Conservation (phyloP, 2,113 vertebrate species). For the Cololabis saira region DNA sequence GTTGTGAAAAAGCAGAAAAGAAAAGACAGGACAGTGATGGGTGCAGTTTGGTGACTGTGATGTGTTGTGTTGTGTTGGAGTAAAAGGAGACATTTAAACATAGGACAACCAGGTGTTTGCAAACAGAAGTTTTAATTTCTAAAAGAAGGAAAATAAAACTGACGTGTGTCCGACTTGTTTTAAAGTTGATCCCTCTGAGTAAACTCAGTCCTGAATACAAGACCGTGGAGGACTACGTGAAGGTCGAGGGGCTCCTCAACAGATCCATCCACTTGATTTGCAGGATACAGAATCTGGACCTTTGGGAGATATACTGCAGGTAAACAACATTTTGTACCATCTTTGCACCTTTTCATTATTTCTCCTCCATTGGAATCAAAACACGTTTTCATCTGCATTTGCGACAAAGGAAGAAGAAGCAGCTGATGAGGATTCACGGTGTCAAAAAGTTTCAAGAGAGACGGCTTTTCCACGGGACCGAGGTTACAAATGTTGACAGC, state of each 20-base stretch:
- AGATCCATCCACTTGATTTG: slow-evolving; percentile 82
- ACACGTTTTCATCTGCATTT: not conserved
- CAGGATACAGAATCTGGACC: slow-evolving; percentile 90
- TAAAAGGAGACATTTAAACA: too few relatives aligned
- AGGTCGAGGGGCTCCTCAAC: slow-evolving; percentile 75
- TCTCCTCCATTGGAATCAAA: accelerated
- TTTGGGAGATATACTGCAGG: slow-evolving; percentile 92
- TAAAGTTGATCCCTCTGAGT: slow-evolving; percentile 77
- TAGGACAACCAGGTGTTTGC: too few relatives aligned
- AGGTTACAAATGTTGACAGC: slow-evolving; percentile 82
- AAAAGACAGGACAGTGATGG: too few relatives aligned
- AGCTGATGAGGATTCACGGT: slow-evolving; percentile 84
- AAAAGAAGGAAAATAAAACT: not conserved
- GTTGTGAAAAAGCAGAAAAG: too few relatives aligned
- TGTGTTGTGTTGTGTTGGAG: too few relatives aligned
- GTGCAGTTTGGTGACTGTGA: too few relatives aligned
- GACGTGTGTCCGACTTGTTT: slow-evolving; percentile 5
- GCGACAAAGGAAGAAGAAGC: slow-evolving; percentile 85
- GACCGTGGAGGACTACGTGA: slow-evolving; percentile 83
- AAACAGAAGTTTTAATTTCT: too few relatives aligned
- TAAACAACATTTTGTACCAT: slow-evolving; percentile 53
- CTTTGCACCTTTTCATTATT: accelerated
- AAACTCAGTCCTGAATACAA: slow-evolving; percentile 83
- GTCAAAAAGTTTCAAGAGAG: slow-evolving; percentile 79
- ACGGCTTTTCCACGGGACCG: slow-evolving; percentile 89